These are phyloP conservation scores for Typhlomys cinereus DNA, from an alignment of 2,113 vertebrate genomes.

Conservation along the genomic window DNA sequence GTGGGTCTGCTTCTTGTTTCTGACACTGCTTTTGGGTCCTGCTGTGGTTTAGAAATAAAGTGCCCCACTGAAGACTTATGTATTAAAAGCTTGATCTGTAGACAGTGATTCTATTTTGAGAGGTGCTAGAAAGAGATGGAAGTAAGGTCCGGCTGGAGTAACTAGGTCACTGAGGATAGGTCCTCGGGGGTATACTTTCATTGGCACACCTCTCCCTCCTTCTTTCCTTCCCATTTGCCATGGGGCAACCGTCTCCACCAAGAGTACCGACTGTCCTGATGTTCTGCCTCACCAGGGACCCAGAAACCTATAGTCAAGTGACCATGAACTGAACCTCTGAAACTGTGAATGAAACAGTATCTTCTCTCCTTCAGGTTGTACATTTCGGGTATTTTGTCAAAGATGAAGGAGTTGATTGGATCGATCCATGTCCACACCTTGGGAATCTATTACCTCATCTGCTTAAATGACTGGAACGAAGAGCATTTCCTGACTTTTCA, in stretches of 20 bases:
- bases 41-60: not conserved
- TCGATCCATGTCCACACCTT: not conserved
- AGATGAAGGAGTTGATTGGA: not conserved
- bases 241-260: not conserved
- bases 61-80: too few species aligned
- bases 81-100: not conserved
- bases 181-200: not conserved
- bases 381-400: not conserved
- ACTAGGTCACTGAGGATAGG: not conserved
- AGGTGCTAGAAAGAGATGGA: not conserved
- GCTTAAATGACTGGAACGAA: not conserved
- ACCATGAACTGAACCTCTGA: not conserved
- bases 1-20: not conserved
- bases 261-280: not conserved
- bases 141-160: not conserved
- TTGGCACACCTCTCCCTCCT: not conserved
- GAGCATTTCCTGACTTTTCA: not conserved
- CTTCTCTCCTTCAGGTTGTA: not conserved
- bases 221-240: not conserved
- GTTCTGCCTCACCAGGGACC: not conserved
- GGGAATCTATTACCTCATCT: not conserved
- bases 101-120: not conserved
- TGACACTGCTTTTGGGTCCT: not conserved
- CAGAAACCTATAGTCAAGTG: not conserved
- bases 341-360: not conserved